Evolutionary conservation across 1,140 invertebrate genomes (phyloP).

Genomic region (Drosophila funebris): DNA sequence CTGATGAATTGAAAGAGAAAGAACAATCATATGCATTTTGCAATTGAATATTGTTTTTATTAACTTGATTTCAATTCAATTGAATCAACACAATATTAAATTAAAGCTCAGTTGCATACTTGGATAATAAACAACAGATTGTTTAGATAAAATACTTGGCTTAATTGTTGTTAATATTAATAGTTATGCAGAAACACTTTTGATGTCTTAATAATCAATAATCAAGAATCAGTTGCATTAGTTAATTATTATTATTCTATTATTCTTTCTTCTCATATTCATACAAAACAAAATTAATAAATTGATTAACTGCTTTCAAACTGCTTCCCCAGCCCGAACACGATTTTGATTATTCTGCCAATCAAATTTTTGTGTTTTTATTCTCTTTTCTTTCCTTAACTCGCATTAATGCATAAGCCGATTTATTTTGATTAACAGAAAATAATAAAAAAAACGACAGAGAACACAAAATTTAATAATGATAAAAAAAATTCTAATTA

Average conservation of each 20-base stretch:
- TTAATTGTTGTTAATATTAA: not conserved
- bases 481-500: slow-evolving; percentile 33
- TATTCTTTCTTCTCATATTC: no score
- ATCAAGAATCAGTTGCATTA: no score
- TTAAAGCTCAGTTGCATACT: slow-evolving; percentile 1
- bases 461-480: not conserved
- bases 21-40: slow-evolving; percentile 12
- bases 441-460: not conserved
- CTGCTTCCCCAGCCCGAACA: not conserved
- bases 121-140: not conserved
- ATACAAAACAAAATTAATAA: slow-evolving; percentile 11
- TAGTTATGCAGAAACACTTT: not conserved
- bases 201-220: not conserved
- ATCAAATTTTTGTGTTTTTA: not conserved
- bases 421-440: slow-evolving; percentile 2
- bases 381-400: no score
- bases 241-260: no score
- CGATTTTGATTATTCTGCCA: not conserved
- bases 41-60: slow-evolving; percentile 15
- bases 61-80: slow-evolving; percentile 12
- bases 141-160: not conserved
- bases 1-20: no score
- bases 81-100: slow-evolving; percentile 21
- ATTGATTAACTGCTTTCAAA: not conserved
- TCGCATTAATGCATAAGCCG: not conserved